phyloP scores from a whole-genome alignment of 2,797 vertebrate species.

The Denticeps clupeoides region DNA sequence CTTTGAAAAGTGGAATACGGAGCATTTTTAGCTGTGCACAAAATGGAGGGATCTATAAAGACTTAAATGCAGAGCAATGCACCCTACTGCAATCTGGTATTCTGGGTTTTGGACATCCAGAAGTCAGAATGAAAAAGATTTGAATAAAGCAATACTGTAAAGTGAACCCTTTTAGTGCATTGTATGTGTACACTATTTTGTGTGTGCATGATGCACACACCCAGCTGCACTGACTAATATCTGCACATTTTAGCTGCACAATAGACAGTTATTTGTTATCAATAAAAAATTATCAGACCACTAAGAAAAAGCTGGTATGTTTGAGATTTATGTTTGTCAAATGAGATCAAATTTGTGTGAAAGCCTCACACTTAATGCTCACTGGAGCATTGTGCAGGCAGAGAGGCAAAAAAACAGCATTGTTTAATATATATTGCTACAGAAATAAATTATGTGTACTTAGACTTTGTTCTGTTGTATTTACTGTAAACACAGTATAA shows the following conservation, averaged over 20 bases:
- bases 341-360: conserved; percentile 41
- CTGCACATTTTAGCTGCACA: conserved; percentile 53
- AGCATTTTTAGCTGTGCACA: conserved; percentile 14
- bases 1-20: conserved; percentile 25
- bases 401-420: no score
- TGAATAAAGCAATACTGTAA: conserved; percentile 63
- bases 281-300: no score
- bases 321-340: no score
- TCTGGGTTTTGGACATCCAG: conserved; percentile 19
- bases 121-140: conserved; percentile 27
- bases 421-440: no score
- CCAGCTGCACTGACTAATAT: conserved; percentile 35
- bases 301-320: no score
- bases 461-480: no score
- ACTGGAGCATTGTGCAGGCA: no score
- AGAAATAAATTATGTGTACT: no score
- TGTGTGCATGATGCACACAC: conserved; percentile 29
- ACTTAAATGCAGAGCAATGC: conserved; percentile 19
- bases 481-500: no score
- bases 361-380: no score
- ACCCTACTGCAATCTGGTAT: conserved; percentile 19
- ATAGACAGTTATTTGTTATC: no score
- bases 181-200: conserved; percentile 18
- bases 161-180: conserved; percentile 43
- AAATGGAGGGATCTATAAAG: background rate